Base-by-base conservation (phyloP, 2,888 invertebrate species). In the Sepiola atlantica region DNA sequence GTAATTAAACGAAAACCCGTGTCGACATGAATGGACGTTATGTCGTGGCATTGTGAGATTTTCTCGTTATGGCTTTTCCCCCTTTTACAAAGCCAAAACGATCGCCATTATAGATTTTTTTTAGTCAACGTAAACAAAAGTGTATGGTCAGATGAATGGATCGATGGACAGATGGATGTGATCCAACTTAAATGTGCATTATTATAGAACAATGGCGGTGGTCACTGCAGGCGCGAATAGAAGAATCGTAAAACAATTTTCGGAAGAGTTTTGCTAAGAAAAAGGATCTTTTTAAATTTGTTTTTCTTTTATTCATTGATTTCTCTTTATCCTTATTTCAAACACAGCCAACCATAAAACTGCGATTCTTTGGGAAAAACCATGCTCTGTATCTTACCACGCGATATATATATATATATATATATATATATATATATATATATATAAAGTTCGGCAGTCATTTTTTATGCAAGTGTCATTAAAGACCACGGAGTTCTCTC, bases 391-490 rank as follows among this genome's bases (percentile, higher is more conserved):
- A 32, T 4, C 1, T n/a, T 16, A 77, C 32, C n/a, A 16, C 2
- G 45, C 45, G 8, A 77, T 18, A 77, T 14, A 77, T 32, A 77
- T n/a, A 77, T n/a, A 32, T 77, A 77, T 77, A 77, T 77, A 77
- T 77, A 32, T 77, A 77, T 77, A 77, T 77, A 77, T 77, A 77
- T 77, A 77, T 77, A 77, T 77, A 77, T 77, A n/a, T 77, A 77
- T n/a, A 77, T 77, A n/a, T 77, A 77, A n/a, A n/a, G n/a, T n/a
- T n/a, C n/a, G n/a, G n/a, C n/a, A n/a, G n/a, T n/a, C n/a, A n/a
- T n/a, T n/a, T n/a, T n/a, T n/a, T n/a, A n/a, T n/a, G n/a, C n/a
- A n/a, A n/a, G n/a, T n/a, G n/a, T n/a, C n/a, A n/a, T n/a, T n/a
- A n/a, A n/a, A n/a, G n/a, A n/a, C n/a, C n/a, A n/a, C n/a, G n/a